Conservation (phyloP, 2,888 invertebrate genomes). For the Geophilus truncorum region DNA sequence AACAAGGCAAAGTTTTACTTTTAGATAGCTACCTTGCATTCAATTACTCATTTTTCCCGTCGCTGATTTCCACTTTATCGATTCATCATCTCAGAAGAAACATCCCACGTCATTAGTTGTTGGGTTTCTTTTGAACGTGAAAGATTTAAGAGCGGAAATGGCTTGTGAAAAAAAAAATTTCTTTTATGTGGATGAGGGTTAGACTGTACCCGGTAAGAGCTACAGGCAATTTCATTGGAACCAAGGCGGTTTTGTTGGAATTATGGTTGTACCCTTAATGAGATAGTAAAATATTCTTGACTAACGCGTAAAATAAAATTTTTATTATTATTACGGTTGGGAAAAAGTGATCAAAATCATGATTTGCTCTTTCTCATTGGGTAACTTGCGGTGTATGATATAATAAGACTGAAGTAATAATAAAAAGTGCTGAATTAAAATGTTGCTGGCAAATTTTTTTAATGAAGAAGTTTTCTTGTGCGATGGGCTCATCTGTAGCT, state of each 20-base stretch:
- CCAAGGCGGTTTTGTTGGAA: neutral
- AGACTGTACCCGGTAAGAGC: neutral
- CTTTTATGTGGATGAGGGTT: neutral
- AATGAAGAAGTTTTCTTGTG: too few species aligned
- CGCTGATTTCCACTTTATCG: neutral
- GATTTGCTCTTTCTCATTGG: neutral
- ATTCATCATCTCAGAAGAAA: conserved; percentile 1
- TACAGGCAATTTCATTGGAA: conserved; percentile 8
- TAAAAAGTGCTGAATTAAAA: too few species aligned
- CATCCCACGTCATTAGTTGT: conserved; percentile 1
- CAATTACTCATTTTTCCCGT: conserved; percentile 13
- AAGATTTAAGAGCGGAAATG: neutral
- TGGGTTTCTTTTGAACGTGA: conserved; percentile 10
- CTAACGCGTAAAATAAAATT: neutral
- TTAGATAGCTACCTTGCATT: conserved; percentile 25
- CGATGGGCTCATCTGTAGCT: too few species aligned
- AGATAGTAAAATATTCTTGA: neutral
- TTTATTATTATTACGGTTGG: neutral
- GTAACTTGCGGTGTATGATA: too few species aligned
- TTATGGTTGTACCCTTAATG: neutral
- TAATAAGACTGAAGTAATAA: too few species aligned
- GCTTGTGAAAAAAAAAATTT: neutral
- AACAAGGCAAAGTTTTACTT: conserved; percentile 14
- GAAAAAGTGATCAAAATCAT: neutral
- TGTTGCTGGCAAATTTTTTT: too few species aligned